These are phyloP conservation scores for Paratrypauchen microcephalus DNA, from an alignment of 2,797 vertebrate genomes.

Conservation along the genomic window DNA sequence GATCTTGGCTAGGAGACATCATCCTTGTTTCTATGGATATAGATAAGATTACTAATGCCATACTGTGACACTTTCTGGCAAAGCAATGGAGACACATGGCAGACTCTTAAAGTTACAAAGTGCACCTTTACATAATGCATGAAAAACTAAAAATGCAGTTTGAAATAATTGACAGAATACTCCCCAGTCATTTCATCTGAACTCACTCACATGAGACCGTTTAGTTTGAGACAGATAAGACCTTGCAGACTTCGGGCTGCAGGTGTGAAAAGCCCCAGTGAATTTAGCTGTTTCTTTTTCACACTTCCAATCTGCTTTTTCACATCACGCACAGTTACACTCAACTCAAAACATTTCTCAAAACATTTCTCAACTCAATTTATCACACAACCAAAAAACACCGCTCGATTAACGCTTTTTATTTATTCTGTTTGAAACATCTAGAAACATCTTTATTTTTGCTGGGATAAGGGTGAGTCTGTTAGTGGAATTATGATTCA, in stretches of 20 bases:
- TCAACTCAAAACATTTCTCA: background rate
- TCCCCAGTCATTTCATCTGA: background rate
- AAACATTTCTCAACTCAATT: background rate
- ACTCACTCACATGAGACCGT: background rate
- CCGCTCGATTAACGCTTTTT: background rate
- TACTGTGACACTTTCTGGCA: too few relatives aligned
- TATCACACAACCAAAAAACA: background rate
- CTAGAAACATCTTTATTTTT: background rate
- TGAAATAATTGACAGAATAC: background rate
- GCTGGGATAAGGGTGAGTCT: background rate
- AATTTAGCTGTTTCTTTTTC: background rate
- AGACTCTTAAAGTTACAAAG: too few relatives aligned
- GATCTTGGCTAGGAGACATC: too few relatives aligned
- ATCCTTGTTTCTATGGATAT: too few relatives aligned
- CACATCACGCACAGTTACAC: background rate
- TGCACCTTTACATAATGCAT: too few relatives aligned
- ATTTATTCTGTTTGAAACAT: background rate
- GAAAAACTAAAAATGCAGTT: too few relatives aligned
- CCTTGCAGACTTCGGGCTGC: background rate
- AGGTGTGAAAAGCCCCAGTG: conserved; percentile 1
- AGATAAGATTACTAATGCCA: too few relatives aligned
- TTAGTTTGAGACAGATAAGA: background rate
- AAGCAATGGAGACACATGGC: too few relatives aligned
- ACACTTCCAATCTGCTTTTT: background rate
- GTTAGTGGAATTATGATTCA: background rate